phyloP scores from a whole-genome alignment of 2,113 vertebrate genomes.

The Nipponia nippon region DNA sequence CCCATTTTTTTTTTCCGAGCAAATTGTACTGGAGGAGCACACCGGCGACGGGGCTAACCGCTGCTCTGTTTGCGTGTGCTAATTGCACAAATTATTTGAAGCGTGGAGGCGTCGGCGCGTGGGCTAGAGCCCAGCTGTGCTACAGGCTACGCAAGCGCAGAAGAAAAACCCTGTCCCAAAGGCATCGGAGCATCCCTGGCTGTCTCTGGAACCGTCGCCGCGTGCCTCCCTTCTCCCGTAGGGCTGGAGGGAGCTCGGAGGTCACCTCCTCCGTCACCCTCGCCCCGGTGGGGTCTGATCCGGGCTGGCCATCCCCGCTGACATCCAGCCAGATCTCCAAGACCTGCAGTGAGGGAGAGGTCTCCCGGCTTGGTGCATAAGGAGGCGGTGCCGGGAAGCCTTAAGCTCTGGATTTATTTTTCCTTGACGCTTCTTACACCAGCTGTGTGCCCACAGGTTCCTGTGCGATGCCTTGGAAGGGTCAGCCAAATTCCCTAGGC shows the following conservation, averaged over 20 bases:
- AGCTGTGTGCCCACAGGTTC: neutral
- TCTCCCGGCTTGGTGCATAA: neutral
- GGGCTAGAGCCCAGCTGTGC: neutral
- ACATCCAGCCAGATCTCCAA: neutral
- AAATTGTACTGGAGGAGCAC: fast-evolving
- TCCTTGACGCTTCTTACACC: neutral
- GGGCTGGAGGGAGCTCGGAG: neutral
- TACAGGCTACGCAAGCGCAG: neutral
- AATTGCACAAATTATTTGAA: neutral
- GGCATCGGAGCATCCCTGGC: neutral
- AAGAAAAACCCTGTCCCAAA: neutral
- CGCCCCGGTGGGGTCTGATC: fast-evolving
- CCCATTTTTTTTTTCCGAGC: fast-evolving
- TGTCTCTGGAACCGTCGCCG: neutral
- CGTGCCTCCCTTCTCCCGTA: neutral
- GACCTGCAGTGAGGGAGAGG: neutral
- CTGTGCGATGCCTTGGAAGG: fast-evolving
- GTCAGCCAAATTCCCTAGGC: fast-evolving
- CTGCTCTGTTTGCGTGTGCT: neutral
- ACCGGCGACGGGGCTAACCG: fast-evolving
- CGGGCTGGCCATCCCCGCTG: neutral
- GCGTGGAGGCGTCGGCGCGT: fast-evolving
- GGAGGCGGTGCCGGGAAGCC: neutral
- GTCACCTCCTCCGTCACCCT: neutral
- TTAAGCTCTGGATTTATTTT: neutral